Percentiles rank a stretch among this genome's conserved stretches.
Evolutionary conservation across 2,113 vertebrate genomes (phyloP).

Genomic region (Corvus cornix): DNA sequence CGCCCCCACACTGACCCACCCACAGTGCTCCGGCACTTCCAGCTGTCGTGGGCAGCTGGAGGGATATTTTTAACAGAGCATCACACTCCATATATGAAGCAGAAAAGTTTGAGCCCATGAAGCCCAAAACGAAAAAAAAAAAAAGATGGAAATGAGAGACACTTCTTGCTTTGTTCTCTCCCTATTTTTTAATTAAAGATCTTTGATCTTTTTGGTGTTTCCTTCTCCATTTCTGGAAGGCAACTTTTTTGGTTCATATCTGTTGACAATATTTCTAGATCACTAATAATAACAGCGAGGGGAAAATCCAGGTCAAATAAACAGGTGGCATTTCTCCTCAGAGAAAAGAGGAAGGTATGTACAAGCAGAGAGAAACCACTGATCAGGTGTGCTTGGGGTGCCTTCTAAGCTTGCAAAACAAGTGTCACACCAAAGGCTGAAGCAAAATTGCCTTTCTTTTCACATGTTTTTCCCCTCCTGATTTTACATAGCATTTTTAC

Average conservation of each 20-base stretch:
- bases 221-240: neutral
- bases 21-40: neutral
- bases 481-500: neutral
- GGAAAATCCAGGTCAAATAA: neutral
- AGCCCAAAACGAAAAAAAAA: neutral
- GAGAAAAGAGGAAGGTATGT: neutral
- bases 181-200: conserved; percentile 1
- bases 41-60: conserved; percentile 34
- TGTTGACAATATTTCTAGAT: neutral
- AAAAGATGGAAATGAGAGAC: neutral
- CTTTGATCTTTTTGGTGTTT: neutral
- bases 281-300: neutral
- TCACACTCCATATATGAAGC: neutral
- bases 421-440: neutral
- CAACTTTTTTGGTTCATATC: neutral
- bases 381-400: neutral
- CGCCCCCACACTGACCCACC: neutral
- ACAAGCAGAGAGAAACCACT: neutral
- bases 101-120: neutral
- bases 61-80: neutral
- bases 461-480: neutral
- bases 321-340: neutral
- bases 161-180: neutral
- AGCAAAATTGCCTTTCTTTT: neutral
- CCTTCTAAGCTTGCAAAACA: neutral